Evolutionary conservation across 2,797 vertebrate species (phyloP).

Genomic region (Champsocephalus gunnari): DNA sequence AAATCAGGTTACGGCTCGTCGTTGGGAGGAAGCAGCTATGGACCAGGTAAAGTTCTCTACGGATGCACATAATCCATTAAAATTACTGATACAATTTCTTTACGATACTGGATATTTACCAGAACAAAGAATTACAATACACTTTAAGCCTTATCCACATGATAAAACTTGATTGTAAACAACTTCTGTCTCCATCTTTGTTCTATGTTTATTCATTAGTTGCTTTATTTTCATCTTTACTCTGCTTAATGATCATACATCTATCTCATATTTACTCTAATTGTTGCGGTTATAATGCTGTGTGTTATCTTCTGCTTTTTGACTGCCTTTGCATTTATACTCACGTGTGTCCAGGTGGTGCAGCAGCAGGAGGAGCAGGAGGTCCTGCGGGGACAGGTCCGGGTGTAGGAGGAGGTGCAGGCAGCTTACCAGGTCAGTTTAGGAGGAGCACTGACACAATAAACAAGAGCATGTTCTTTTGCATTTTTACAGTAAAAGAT

Average conservation of each 20-base stretch:
- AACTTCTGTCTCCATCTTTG: neutral
- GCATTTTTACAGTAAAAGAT: neutral
- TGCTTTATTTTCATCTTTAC: neutral
- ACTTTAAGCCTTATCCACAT: neutral
- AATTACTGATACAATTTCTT: neutral
- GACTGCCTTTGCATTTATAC: constrained; percentile 6
- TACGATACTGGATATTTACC: neutral
- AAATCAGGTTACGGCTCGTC: constrained; percentile 76
- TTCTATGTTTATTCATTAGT: neutral
- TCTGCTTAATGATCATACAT: neutral
- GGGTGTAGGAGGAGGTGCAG: constrained; percentile 56
- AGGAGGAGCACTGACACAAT: neutral
- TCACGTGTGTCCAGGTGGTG: constrained; percentile 40
- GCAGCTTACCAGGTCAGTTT: constrained; percentile 61
- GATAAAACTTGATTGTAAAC: neutral
- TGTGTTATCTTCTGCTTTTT: neutral
- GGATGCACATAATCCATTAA: neutral
- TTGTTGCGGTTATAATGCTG: too few relatives aligned
- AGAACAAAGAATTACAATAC: neutral
- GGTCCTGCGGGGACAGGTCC: constrained; percentile 43
- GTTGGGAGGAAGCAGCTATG: constrained; percentile 73
- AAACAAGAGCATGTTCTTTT: neutral
- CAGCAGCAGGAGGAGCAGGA: constrained; percentile 58
- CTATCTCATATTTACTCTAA: constrained; percentile 3
- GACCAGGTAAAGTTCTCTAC: constrained; percentile 72